phyloP scores from a whole-genome alignment of 2,113 vertebrate genomes.

The Plestiodon gilberti region DNA sequence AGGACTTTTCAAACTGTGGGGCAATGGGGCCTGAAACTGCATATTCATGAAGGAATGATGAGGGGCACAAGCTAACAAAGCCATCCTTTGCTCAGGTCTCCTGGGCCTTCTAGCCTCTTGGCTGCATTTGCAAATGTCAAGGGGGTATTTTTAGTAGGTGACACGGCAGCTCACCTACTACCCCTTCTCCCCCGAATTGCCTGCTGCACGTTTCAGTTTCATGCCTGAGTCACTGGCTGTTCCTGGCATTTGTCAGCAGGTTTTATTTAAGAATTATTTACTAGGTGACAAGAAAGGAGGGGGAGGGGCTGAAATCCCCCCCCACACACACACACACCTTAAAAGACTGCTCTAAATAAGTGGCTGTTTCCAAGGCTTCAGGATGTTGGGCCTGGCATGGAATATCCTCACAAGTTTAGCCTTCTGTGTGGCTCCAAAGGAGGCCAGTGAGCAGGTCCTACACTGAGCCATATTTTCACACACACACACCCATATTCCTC shows the following conservation, averaged over 20 bases:
- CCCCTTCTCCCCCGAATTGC: background rate
- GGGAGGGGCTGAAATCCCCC: background rate
- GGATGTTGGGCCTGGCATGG: background rate
- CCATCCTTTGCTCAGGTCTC: conserved; percentile 5
- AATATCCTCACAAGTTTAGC: background rate
- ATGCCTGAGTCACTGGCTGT: conserved; percentile 57
- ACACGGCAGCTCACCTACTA: conserved; percentile 31
- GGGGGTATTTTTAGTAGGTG: conserved; percentile 68
- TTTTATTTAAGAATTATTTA: conserved; percentile 54
- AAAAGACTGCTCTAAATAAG: background rate
- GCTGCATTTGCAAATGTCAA: conserved; percentile 24
- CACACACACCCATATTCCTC: too few relatives aligned
- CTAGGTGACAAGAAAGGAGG: conserved; percentile 43
- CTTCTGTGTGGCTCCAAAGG: background rate
- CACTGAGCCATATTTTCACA: background rate
- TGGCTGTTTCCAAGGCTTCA: background rate
- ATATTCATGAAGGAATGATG: conserved; percentile 26
- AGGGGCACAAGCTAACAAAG: background rate
- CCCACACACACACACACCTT: background rate
- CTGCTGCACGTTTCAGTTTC: conserved; percentile 20
- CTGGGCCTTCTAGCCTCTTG: background rate
- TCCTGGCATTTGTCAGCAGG: conserved; percentile 7
- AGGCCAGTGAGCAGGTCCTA: background rate
- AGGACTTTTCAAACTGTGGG: background rate
- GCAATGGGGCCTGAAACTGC: background rate